Evolutionary conservation across 1,140 invertebrate genomes (phyloP), one percentile per base, ranked within the genome.

Genomic region (Planococcus citri): DNA sequence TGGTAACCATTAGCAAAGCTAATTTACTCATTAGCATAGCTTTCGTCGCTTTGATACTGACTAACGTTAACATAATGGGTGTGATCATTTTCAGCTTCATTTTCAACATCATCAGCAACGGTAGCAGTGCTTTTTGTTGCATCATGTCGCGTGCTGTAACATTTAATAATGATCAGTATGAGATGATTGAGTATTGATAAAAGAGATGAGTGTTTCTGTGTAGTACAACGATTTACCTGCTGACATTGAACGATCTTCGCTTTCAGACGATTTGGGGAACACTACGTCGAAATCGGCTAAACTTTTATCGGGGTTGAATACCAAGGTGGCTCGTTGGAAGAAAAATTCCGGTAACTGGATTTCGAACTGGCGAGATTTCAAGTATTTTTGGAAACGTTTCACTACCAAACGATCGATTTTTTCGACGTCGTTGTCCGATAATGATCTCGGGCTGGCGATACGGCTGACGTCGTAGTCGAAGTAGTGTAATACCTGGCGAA

Each of bases 31-130:
- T 82, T 37, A 92, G 83, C 20, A 91, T 79, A 73, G 90, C 90
- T 78, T 92, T 92, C 71, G 89, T 79, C 12, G 90, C 87, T 78
- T 92, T 92, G 67, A 91, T 77, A 70, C 88, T 87, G 76, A 91
- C 85, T 71, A 91, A 79, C 25, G 85, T 83, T 14, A 91, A 82
- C 72, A 91, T 83, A 72, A 92, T 89, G 14, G 90, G 90, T 84
- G 88, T 89, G 24, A 92, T 76, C 27, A 88, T 86, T 79, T 92
- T 91, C 78, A 91, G 80, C 78, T 91, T 92, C 73, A 92, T 76
- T 77, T 92, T 92, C 70, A 92, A 78, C 37, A 91, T 81, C 73
- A 92, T 78, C 68, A 91, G 77, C 57, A 91, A 81, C 2, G 90
- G 90, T 74, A 91, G 78, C 57, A 92, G 79, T 12, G 91, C 82